These are phyloP conservation scores for Scaptomyza reducta DNA, from an alignment of 2,888 invertebrate species.

Conservation along the genomic window DNA sequence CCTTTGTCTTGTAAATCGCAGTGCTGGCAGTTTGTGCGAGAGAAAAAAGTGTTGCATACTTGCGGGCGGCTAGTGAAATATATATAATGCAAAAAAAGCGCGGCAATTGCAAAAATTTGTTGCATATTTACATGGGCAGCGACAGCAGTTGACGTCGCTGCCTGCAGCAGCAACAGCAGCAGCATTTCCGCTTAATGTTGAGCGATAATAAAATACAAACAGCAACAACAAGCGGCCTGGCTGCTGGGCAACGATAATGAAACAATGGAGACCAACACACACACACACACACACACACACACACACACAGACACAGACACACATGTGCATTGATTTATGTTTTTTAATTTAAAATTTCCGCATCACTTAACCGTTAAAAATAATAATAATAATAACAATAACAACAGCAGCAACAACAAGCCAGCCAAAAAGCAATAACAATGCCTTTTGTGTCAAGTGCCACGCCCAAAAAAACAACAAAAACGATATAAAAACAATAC, in stretches of 20 bases:
- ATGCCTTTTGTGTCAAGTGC: conserved; percentile 45
- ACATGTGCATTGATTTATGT: conserved; percentile 83
- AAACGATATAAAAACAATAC: conserved; percentile 4
- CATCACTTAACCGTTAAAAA: conserved; percentile 82
- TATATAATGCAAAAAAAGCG: not conserved
- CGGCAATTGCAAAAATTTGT: conserved; percentile 38
- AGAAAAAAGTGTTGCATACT: conserved; percentile 68
- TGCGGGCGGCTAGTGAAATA: conserved; percentile 57
- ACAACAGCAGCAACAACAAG: conserved; percentile 27
- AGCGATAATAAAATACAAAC: conserved; percentile 80
- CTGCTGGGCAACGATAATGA: conserved; percentile 53
- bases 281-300: conserved; percentile 25
- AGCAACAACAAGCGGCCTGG: conserved; percentile 32
- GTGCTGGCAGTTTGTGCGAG: conserved; percentile 11
- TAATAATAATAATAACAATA: conserved; percentile 52
- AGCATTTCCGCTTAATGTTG: conserved; percentile 82
- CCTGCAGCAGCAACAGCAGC: conserved; percentile 34
- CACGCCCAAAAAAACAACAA: conserved; percentile 8
- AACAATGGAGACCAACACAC: conserved; percentile 28
- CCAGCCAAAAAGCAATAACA: conserved; percentile 46
- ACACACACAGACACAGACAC: conserved; percentile 35
- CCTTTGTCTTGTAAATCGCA: conserved; percentile 57
- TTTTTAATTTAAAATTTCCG: conserved; percentile 85
- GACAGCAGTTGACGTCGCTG: not conserved
- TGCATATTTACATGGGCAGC: conserved; percentile 49